These are phyloP conservation scores for Actinernus sp. DNA, from an alignment of 92 coral and sea anemone species.

Conservation along the genomic window DNA sequence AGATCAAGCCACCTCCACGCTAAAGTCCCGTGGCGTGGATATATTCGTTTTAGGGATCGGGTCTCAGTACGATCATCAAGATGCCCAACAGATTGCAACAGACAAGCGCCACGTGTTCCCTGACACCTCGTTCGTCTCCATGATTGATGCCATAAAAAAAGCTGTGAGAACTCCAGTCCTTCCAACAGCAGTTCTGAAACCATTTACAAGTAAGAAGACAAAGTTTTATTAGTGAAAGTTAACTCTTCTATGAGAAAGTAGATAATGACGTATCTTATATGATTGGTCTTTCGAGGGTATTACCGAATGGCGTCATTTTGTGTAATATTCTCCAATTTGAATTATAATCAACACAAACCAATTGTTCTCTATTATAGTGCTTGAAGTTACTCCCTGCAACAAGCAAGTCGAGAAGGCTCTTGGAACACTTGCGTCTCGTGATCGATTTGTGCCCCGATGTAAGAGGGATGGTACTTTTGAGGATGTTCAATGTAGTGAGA, in stretches of 20 bases:
- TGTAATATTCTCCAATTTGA: background rate
- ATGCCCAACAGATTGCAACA: constrained; percentile 29
- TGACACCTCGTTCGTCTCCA: constrained; percentile 7
- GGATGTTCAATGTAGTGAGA: constrained; percentile 73
- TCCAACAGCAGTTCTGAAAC: background rate
- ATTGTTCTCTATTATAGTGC: too few relatives aligned
- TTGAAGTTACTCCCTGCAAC: constrained; percentile 43
- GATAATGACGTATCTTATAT: too few relatives aligned
- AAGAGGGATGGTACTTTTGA: constrained; percentile 71
- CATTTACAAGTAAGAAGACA: constrained; percentile 32
- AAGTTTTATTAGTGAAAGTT: background rate
- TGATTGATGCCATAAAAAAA: constrained; percentile 35
- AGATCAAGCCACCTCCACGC: constrained; percentile 8
- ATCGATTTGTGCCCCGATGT: constrained; percentile 75
- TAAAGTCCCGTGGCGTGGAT: constrained; percentile 27
- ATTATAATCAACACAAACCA: background rate
- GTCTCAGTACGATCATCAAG: constrained; percentile 25
- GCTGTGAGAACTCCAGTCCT: constrained; percentile 13
- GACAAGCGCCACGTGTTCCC: constrained; percentile 14
- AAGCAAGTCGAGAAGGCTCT: constrained; percentile 59
- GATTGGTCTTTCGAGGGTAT: too few relatives aligned
- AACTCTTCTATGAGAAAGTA: too few relatives aligned
- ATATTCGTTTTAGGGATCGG: constrained; percentile 52
- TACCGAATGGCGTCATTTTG: background rate
- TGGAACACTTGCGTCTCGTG: constrained; percentile 43